Conservation (phyloP, 2,797 vertebrate species). For the Picus viridis region DNA sequence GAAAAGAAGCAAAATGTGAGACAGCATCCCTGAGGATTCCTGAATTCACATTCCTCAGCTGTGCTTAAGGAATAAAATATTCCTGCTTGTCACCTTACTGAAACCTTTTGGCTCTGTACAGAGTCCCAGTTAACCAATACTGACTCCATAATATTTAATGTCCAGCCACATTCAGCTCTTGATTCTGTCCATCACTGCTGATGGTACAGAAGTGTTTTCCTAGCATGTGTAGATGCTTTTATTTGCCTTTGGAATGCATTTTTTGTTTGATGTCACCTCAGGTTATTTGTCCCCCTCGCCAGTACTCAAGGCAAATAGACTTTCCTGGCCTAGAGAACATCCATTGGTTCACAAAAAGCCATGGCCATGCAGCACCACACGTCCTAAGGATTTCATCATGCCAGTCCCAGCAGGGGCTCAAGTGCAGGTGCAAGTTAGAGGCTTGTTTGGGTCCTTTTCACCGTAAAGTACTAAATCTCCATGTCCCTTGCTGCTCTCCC, state of each 20-base stretch:
- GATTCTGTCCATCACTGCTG: background rate
- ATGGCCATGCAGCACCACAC: background rate
- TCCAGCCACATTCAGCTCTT: background rate
- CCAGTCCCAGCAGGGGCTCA: background rate
- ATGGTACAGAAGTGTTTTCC: background rate
- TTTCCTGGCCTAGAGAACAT: background rate
- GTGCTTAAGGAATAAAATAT: background rate
- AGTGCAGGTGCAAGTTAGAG: conserved; percentile 7
- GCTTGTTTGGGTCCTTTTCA: conserved; percentile 13
- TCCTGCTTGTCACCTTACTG: background rate
- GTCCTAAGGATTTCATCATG: background rate
- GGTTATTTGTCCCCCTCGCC: background rate
- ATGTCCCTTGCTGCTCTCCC: conserved; percentile 33
- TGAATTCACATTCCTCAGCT: background rate
- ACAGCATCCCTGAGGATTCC: background rate
- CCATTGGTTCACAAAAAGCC: background rate
- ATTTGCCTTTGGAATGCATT: background rate
- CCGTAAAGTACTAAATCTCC: conserved; percentile 7
- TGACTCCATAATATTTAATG: background rate
- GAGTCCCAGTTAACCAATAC: background rate
- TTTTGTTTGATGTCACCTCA: background rate
- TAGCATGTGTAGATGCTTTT: background rate
- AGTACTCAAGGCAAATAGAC: background rate
- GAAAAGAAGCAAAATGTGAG: background rate
- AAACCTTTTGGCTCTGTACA: background rate